Conservation (phyloP, 2,888 invertebrate genomes). For the Drosophila colorata region DNA sequence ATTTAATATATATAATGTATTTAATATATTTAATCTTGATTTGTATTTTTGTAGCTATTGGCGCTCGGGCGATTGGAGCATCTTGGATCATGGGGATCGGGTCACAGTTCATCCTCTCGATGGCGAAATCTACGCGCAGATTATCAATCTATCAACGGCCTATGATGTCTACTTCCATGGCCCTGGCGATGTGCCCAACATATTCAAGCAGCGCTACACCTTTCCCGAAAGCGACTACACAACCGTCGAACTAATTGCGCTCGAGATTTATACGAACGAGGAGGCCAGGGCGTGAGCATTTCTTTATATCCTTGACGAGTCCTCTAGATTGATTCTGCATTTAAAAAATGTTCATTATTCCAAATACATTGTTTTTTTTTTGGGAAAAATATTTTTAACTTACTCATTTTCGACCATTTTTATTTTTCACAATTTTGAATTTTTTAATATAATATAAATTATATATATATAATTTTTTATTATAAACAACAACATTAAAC, state of each 20-base stretch:
- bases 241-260: slow-evolving; percentile 87
- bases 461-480: no score
- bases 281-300: slow-evolving; percentile 86
- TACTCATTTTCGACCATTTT: no score
- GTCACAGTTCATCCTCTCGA: slow-evolving; percentile 89
- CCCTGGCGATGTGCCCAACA: slow-evolving; percentile 89
- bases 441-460: no score
- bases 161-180: slow-evolving; percentile 90
- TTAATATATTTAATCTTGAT: neutral
- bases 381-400: no score
- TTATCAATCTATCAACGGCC: slow-evolving; percentile 89
- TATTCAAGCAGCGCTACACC: slow-evolving; percentile 87
- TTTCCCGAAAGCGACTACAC: slow-evolving; percentile 87
- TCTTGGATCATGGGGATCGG: slow-evolving; percentile 83
- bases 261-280: slow-evolving; percentile 87
- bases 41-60: slow-evolving; percentile 86
- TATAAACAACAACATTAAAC: no score
- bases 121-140: slow-evolving; percentile 91
- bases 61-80: slow-evolving; percentile 87
- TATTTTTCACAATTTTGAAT: no score
- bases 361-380: no score
- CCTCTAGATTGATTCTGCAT: no score
- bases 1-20: neutral
- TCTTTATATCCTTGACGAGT: no score
- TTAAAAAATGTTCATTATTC: no score